These are phyloP conservation scores for Myodes glareolus DNA, from an alignment of 2,113 vertebrate genomes.

Conservation along the genomic window DNA sequence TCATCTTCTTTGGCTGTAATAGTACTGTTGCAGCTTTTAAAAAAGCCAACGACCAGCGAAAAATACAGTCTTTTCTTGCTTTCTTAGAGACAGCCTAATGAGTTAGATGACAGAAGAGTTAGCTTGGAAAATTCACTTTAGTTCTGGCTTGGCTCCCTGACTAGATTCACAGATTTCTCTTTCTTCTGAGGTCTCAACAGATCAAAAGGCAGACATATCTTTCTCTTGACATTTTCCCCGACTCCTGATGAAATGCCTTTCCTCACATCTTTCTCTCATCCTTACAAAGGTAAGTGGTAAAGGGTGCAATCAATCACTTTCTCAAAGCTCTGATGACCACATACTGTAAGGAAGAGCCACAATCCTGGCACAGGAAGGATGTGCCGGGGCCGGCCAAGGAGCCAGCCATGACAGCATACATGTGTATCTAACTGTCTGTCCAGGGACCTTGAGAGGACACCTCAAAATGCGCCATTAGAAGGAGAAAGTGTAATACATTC, in stretches of 20 bases:
- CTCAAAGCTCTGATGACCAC: neutral
- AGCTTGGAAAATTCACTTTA: neutral
- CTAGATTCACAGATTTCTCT: neutral
- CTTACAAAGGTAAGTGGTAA: neutral
- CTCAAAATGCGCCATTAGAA: neutral
- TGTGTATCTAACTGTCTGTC: neutral
- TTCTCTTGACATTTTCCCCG: neutral
- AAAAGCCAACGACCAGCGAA: neutral
- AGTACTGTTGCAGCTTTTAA: neutral
- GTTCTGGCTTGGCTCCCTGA: neutral
- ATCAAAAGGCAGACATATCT: neutral
- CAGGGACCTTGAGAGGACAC: neutral
- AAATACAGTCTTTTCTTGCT: neutral
- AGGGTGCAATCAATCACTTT: neutral
- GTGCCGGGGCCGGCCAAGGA: neutral
- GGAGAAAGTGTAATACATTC: neutral
- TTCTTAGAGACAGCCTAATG: neutral
- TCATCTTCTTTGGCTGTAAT: neutral
- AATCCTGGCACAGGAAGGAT: rapidly evolving
- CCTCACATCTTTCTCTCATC: neutral
- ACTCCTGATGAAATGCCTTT: neutral
- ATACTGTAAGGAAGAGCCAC: rapidly evolving
- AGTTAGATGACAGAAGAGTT: neutral
- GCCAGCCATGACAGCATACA: rapidly evolving
- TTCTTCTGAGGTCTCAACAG: neutral